Evolutionary conservation across 2,888 invertebrate genomes (phyloP).

Genomic region (Psylliodes chrysocephalus): DNA sequence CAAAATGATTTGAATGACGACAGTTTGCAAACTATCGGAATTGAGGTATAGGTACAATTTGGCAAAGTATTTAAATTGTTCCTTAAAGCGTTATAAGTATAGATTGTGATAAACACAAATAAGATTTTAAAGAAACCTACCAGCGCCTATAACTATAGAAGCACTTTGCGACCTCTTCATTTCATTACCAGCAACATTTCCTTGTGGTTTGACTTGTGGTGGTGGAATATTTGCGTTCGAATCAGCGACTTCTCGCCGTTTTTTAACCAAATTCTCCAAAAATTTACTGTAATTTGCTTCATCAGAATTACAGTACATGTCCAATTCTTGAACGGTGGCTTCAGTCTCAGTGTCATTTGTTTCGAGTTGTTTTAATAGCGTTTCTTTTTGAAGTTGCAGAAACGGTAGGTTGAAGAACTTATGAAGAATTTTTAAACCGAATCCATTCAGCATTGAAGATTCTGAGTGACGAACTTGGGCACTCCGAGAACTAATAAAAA

Average conservation of each 20-base stretch:
- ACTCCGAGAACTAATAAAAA: conserved; percentile 62
- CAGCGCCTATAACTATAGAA: conserved; percentile 63
- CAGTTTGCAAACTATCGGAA: too few species aligned
- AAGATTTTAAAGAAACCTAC: conserved; percentile 38
- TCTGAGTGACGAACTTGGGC: conserved; percentile 87
- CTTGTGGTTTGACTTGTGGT: conserved; percentile 37
- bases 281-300: conserved; percentile 81
- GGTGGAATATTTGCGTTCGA: conserved; percentile 68
- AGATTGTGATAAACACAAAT: too few species aligned
- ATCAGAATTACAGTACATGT: conserved; percentile 80
- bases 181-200: conserved; percentile 45
- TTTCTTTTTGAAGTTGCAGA: conserved; percentile 86
- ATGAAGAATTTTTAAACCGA: conserved; percentile 90
- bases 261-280: conserved; percentile 78
- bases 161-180: conserved; percentile 63
- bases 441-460: conserved; percentile 95
- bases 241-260: conserved; percentile 78
- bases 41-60: too few species aligned
- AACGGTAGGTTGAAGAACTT: conserved; percentile 96
- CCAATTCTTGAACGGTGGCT: conserved; percentile 79
- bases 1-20: too few species aligned
- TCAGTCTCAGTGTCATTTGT: conserved; percentile 85
- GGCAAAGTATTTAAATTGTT: conserved; percentile 32
- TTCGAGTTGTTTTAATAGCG: conserved; percentile 83
- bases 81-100: too few species aligned